Conservation (phyloP, 2,888 invertebrate species). For the Luperina nickerlii region DNA sequence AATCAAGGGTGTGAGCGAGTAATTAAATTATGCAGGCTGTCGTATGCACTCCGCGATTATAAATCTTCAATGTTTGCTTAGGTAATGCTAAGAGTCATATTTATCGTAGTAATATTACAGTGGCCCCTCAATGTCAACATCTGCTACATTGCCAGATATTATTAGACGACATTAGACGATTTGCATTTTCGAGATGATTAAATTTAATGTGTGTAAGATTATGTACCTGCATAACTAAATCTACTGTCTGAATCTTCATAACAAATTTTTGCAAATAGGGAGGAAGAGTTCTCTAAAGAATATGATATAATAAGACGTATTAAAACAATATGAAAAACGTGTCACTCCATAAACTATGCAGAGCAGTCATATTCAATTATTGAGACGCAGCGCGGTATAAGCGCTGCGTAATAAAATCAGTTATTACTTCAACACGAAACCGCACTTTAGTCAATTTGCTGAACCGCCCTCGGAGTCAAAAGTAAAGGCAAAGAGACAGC, state of each 20-base stretch:
- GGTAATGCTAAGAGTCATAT: slow-evolving; percentile 67
- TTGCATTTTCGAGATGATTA: slow-evolving; percentile 53
- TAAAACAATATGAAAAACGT: slow-evolving; percentile 38
- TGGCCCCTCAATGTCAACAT: slow-evolving; percentile 72
- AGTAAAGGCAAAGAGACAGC: slow-evolving; percentile 80
- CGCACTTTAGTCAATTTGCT: slow-evolving; percentile 79
- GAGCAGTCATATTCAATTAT: slow-evolving; percentile 64
- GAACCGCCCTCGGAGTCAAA: slow-evolving; percentile 76
- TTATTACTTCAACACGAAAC: slow-evolving; percentile 77
- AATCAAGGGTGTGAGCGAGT: slow-evolving; percentile 89
- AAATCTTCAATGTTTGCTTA: slow-evolving; percentile 86
- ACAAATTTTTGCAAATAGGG: background rate
- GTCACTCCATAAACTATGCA: slow-evolving; percentile 46
- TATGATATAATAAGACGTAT: slow-evolving; percentile 17
- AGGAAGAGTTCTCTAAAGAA: slow-evolving; percentile 8
- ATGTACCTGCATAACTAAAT: background rate
- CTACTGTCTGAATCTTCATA: background rate
- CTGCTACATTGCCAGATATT: slow-evolving; percentile 41
- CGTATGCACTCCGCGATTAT: slow-evolving; percentile 87
- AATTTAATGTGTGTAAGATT: slow-evolving; percentile 17
- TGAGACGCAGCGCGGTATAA: slow-evolving; percentile 51
- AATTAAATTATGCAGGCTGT: slow-evolving; percentile 90
- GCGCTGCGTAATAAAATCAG: slow-evolving; percentile 71
- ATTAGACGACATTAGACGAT: slow-evolving; percentile 42
- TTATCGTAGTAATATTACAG: slow-evolving; percentile 52